Evolutionary conservation across 2,888 invertebrate species (phyloP).

Genomic region (Aricia artaxerxes): DNA sequence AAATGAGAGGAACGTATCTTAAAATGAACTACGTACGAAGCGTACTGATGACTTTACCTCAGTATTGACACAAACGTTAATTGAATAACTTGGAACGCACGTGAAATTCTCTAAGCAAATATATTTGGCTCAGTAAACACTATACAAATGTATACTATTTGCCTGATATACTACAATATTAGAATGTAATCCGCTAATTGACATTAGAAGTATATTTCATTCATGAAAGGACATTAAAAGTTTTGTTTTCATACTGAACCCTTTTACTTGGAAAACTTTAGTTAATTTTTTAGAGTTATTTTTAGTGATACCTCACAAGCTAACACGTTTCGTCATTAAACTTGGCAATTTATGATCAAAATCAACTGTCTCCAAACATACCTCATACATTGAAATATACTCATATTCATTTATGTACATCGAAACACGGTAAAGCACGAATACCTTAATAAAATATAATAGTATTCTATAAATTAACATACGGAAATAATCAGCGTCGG

Average conservation of each 20-base stretch:
- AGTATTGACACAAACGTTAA: conserved; percentile 18
- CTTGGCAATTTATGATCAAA: neutral
- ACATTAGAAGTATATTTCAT: no score
- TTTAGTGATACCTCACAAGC: no score
- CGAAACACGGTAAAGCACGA: neutral
- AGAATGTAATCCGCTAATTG: no score
- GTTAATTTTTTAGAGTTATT: no score
- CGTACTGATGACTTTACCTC: conserved; percentile 28
- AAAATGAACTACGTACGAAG: conserved; percentile 36
- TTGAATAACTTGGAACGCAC: conserved; percentile 8
- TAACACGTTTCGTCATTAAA: no score
- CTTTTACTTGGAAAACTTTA: no score
- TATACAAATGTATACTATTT: neutral
- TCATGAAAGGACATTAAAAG: no score
- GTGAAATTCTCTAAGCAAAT: neutral
- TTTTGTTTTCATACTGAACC: no score
- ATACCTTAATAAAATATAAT: neutral
- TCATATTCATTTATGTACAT: neutral
- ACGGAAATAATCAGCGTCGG: conserved; percentile 29
- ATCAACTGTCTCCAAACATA: neutral
- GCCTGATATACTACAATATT: neutral
- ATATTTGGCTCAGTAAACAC: neutral
- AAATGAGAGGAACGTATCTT: conserved; percentile 36
- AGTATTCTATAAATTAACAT: conserved; percentile 20
- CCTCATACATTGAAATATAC: neutral